A percentile compares a stretch with the other conserved stretches of the same genome.
Evolutionary conservation across 2,113 vertebrate species (phyloP).

Genomic region (Callaeas wilsoni): DNA sequence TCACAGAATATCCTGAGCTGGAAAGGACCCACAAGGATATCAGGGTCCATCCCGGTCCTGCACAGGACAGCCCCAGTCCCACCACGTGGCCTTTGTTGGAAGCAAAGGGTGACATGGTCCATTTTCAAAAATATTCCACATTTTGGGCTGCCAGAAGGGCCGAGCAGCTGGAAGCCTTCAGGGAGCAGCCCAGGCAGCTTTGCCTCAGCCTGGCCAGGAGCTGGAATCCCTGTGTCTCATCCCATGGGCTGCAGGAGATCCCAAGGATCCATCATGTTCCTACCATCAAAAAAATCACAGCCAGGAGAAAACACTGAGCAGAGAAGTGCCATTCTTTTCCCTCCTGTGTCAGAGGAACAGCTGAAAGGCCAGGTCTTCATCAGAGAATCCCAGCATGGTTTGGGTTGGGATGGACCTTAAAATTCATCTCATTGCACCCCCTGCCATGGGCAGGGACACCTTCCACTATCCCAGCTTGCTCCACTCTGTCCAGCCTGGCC

Average conservation of each 20-base stretch:
- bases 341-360: neutral
- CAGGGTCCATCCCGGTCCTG: neutral
- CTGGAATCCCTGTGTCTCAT: neutral
- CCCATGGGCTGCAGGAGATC: neutral
- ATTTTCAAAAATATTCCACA: neutral
- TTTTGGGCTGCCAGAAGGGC: neutral
- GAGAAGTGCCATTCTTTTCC: neutral
- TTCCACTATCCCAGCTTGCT: neutral
- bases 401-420: neutral
- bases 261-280: neutral
- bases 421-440: neutral
- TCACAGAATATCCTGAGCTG: neutral
- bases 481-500: accelerated
- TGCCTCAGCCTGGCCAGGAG: neutral
- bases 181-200: neutral
- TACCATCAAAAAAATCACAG: neutral
- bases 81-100: neutral
- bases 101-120: neutral
- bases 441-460: neutral
- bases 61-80: neutral
- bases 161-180: neutral
- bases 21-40: neutral
- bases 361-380: neutral
- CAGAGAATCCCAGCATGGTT: neutral
- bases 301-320: neutral